These are phyloP conservation scores for Leptatherina wallacei DNA, from an alignment of 2,797 vertebrate species.

Conservation along the genomic window DNA sequence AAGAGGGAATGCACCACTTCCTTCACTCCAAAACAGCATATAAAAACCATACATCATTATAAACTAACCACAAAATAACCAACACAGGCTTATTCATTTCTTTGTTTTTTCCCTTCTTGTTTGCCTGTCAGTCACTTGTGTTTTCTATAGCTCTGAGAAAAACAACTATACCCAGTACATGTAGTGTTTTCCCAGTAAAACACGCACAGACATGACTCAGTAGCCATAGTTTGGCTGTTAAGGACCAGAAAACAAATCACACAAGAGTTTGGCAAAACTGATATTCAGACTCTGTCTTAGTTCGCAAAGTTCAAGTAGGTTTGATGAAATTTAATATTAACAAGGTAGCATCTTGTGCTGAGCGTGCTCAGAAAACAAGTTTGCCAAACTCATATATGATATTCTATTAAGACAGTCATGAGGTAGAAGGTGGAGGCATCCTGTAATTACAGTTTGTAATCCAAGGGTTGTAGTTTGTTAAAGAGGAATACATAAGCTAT, in stretches of 20 bases:
- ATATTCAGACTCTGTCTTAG: slow-evolving; percentile 1
- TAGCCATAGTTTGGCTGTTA: slow-evolving; percentile 66
- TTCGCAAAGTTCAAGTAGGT: slow-evolving; percentile 7
- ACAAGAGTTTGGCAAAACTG: slow-evolving; percentile 55
- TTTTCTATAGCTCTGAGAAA: slow-evolving; percentile 72
- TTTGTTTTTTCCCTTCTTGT: slow-evolving; percentile 9
- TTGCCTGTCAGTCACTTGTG: slow-evolving; percentile 50
- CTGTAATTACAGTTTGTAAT: slow-evolving; percentile 3
- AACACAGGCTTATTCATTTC: neutral
- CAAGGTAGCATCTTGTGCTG: neutral
- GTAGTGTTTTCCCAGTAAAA: slow-evolving; percentile 20
- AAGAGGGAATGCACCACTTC: neutral
- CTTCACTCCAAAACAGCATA: neutral
- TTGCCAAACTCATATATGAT: slow-evolving; percentile 56
- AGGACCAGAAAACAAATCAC: slow-evolving; percentile 45
- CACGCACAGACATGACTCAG: slow-evolving; percentile 64
- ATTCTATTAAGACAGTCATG: slow-evolving; percentile 27
- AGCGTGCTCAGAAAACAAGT: slow-evolving; percentile 15
- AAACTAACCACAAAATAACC: slow-evolving; percentile 20
- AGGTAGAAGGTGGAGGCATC: slow-evolving; percentile 33
- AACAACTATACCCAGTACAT: slow-evolving; percentile 31
- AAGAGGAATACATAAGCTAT: neutral
- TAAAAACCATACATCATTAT: slow-evolving; percentile 11
- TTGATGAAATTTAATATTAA: slow-evolving; percentile 5
- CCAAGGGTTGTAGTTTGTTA: neutral